Evolutionary conservation across 1,140 invertebrate genomes (phyloP), one percentile per base, ranked within the genome.

Genomic region (Drosophila chauvacae): DNA sequence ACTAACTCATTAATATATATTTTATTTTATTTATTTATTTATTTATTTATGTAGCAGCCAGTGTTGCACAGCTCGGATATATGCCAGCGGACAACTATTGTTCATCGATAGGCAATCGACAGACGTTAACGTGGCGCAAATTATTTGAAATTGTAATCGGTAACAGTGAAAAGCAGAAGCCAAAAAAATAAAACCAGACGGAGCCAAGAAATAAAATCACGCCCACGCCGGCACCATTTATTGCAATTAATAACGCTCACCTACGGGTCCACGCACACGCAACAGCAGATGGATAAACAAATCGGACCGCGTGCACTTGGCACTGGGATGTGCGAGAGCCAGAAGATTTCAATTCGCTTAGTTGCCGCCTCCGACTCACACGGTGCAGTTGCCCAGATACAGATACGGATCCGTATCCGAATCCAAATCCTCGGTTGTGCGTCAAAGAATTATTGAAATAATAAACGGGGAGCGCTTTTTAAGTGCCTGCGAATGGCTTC

Each of bases 401-500:
- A 41, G 33, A 58, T 26, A 48, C 50, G 16, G 42, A 71, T 47
- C n/a, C 16, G 42, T 10, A 44, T 44, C 41, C 41, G 10, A 30
- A 37, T 47, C 30, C 33, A 4, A 35, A 42, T 59, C 23, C 26
- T 13, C 37, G 55, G 51, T 59, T 79, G 70, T 87, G 70, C 83
- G 79, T 87, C 82, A 86, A 87, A 86, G 84, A 86, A 86, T 88
- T 88, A 86, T 86, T 86, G 72, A 86, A 82, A 86, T 86, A 86
- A 86, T 86, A 86, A 86, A 86, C 83, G 81, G 35, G 44, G 48
- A 82, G 83, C 83, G 63, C 75, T 82, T 87, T 82, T 87, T 69
- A 86, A 87, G 83, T 86, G 82, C 65, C 79, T 87, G 82, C 62
- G 64, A 66, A 79, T 70, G 59, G 61, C 56, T 58, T 71, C 51